Evolutionary conservation across 2,113 vertebrate genomes (phyloP), one percentile per base, ranked within the genome.

Genomic region (Cichladusa arquata): DNA sequence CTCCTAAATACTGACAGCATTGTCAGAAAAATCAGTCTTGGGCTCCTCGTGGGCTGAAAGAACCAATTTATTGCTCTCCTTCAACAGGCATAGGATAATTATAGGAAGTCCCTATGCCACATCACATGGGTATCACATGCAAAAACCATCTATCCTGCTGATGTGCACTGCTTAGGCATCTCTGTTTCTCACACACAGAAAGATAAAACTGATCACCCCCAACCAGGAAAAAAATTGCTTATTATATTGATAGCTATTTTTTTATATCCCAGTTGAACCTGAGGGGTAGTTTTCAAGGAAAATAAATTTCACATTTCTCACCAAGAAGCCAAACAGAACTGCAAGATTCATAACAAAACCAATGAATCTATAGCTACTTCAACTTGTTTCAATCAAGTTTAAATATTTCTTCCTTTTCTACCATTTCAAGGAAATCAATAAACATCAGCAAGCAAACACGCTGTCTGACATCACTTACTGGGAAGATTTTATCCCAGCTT

Each of bases 121-220:
- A 66, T 38, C 97, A 95, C 69, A 94, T 88, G 93, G 57, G 22
- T 62, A 86, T 97, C 97, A 97, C 94, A 97, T 97, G 97, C 51
- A 88, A 92, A 95, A 84, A 1, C 10, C 82, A 71, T 78, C 26
- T 60, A 56, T 83, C 64, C 40, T 66, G 34, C 44, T 83, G 28
- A 70, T 11, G 1, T 42, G 56, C 25, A 13, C 57, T 67, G 65
- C 66, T 92, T 60, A 61, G 45, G 20, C 69, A 72, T 57, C 65
- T 86, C 77, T 58, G 23, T 90, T 84, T 80, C 82, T 86, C 79
- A 88, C 29, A 77, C 9, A 44, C 9, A 91, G n/a, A 83, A 86
- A 87, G 34, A 47, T 9, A 53, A 87, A 92, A 51, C 31, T 16
- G 23, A 61, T 36, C 34, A 67, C 71, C 28, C 58, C 58, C 64